Percentiles rank a stretch among this genome's conserved stretches.
phyloP scores from a whole-genome alignment of 2,888 invertebrate genomes.

The Patella pellucida region DNA sequence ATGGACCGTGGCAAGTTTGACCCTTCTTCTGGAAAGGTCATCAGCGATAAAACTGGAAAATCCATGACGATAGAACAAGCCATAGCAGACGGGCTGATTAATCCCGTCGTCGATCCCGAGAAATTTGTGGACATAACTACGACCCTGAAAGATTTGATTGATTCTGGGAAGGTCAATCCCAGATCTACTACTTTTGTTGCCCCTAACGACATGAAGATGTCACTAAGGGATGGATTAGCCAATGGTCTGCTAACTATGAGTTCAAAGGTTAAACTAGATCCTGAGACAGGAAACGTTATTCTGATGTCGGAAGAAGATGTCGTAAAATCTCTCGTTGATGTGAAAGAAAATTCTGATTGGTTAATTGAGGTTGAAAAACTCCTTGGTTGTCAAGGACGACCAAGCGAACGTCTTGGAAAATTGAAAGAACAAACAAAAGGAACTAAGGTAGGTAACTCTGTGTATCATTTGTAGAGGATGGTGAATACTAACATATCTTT shows the following conservation, averaged over 20 bases:
- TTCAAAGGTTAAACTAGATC: constrained; percentile 76
- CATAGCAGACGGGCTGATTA: constrained; percentile 80
- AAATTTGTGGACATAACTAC: constrained; percentile 57
- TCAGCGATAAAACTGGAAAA: constrained; percentile 78
- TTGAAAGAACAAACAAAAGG: constrained; percentile 49
- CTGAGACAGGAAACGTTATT: constrained; percentile 53
- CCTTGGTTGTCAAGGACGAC: constrained; percentile 50
- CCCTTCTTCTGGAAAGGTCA: constrained; percentile 74
- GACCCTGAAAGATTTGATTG: constrained; percentile 60
- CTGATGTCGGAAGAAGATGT: constrained; percentile 62
- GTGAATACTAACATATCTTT: background rate
- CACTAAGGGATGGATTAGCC: constrained; percentile 77
- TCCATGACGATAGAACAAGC: constrained; percentile 79
- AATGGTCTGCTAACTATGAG: constrained; percentile 80
- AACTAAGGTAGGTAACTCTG: constrained; percentile 44
- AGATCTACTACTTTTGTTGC: constrained; percentile 55
- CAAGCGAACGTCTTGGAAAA: constrained; percentile 51
- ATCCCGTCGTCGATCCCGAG: constrained; percentile 55
- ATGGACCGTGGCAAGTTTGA: constrained; percentile 75
- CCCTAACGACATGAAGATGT: constrained; percentile 73
- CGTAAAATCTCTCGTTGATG: constrained; percentile 59
- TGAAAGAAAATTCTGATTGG: constrained; percentile 65
- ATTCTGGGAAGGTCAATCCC: constrained; percentile 59
- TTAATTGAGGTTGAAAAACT: constrained; percentile 58
- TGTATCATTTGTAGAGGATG: background rate